Base-by-base conservation (phyloP, 2,888 invertebrate genomes). In the Drosophila tanythrix region DNA sequence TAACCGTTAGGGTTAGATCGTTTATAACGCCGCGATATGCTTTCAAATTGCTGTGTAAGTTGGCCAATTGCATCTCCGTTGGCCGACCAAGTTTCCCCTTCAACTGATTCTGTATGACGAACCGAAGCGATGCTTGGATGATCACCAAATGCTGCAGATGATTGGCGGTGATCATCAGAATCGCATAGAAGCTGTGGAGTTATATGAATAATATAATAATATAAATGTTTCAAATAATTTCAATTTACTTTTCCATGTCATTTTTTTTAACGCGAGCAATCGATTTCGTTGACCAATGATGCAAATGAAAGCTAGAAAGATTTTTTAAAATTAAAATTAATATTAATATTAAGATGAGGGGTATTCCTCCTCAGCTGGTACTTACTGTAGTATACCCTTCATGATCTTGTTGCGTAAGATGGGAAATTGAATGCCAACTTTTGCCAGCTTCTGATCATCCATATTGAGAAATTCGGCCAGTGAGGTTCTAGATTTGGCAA, bases 71-170 rank as follows among this genome's bases (percentile, higher is more conserved):
- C 13, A 76, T 76, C 1, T 62, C 55, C 0, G 77, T 67, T 15
- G 92, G 56, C 4, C 74, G 61, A 2, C 93, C 93, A 50, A 92
- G 76, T 18, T 82, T 65, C 0, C 76, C 68, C 1, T 73, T 51
- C 31, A 73, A 11, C 21, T 77, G 81, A 50, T 87, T 76, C 18
- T 65, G 82, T 5, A 91, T 74, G 4, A 93, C 84, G 57, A 87
- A 93, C 35, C 86, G 90, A 4, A 93, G 18, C 0, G 92, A 82
- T 5, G 93, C 78, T 69, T 87, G 92, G 1, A 93, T 83, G 3
- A 92, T 90, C 5, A 92, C 80, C 62, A 92, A 74, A 76, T 93
- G 91, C 83, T 92, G 92, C 38, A 93, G 69, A 74, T 93, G 93
- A 81, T 92, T 93, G 57, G 92, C 92, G 0, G 92, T 85, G 13